Evolutionary conservation across 2,113 vertebrate genomes (phyloP).

Genomic region (Caloenas nicobarica): DNA sequence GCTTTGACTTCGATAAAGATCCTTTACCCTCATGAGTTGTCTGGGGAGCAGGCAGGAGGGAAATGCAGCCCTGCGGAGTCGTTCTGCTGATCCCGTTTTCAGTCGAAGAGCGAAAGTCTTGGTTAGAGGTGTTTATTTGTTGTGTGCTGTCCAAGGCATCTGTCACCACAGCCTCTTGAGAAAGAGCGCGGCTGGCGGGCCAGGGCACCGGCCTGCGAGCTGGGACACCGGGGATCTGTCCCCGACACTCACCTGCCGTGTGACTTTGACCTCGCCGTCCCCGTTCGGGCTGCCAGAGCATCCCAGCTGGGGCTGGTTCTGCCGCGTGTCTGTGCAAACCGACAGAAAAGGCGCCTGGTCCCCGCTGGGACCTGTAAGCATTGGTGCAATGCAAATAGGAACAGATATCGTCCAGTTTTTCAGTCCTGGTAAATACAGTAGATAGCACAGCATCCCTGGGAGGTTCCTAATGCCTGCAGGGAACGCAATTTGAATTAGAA

Average conservation of each 20-base stretch:
- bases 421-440: neutral
- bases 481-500: neutral
- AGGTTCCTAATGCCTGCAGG: neutral
- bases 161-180: rapidly evolving
- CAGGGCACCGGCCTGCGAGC: too few relatives aligned
- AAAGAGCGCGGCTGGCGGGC: too few relatives aligned
- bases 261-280: neutral
- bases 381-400: neutral
- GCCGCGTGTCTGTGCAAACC: neutral
- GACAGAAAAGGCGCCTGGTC: neutral
- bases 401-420: neutral
- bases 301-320: neutral
- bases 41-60: neutral
- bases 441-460: neutral
- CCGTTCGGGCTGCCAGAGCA: neutral
- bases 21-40: neutral
- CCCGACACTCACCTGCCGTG: neutral
- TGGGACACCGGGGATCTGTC: neutral
- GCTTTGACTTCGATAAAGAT: constrained; percentile 32
- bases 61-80: neutral
- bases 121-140: neutral
- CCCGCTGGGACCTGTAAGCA: neutral
- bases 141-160: neutral
- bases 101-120: neutral
- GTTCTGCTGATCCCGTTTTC: neutral